These are phyloP conservation scores for Oncorhynchus mykiss DNA, from an alignment of 2,113 vertebrate species.

Conservation along the genomic window DNA sequence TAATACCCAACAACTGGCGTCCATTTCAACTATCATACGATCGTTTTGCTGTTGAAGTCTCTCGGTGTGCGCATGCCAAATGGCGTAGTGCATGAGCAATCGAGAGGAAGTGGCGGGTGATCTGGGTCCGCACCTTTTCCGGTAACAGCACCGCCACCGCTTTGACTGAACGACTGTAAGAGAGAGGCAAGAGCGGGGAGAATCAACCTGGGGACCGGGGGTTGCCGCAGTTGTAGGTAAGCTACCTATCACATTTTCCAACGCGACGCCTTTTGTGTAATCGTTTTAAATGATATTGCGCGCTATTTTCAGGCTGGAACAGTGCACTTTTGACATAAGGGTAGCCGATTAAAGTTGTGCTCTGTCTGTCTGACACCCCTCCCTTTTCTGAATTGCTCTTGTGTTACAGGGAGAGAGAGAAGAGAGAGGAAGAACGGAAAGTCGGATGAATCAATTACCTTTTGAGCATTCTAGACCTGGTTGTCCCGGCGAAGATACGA, in stretches of 20 bases:
- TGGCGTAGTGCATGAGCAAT: conserved; percentile 58
- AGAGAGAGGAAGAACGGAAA: conserved; percentile 60
- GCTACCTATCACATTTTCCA: conserved; percentile 7
- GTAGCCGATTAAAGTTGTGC: conserved; percentile 69
- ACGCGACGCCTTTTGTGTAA: background rate
- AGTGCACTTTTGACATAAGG: conserved; percentile 19
- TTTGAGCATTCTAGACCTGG: conserved; percentile 57
- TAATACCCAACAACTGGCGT: conserved; percentile 37
- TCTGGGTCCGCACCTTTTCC: conserved; percentile 82
- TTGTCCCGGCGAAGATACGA: conserved; percentile 43
- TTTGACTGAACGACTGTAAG: conserved; percentile 51
- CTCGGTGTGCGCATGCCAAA: conserved; percentile 63
- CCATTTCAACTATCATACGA: conserved; percentile 34
- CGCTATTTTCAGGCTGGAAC: background rate
- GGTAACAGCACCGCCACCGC: conserved; percentile 70
- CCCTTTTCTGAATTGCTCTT: conserved; percentile 74
- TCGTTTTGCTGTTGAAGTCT: conserved; percentile 20
- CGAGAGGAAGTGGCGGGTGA: conserved; percentile 79
- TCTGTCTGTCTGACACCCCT: conserved; percentile 73
- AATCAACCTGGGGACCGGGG: conserved; percentile 59
- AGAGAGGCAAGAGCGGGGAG: conserved; percentile 60
- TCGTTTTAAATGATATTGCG: background rate
- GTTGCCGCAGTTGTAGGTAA: conserved; percentile 57
- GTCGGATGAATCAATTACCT: conserved; percentile 77
- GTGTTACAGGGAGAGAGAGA: conserved; percentile 68